phyloP scores from a whole-genome alignment of 2,888 invertebrate species.

The Phaedon cochleariae region DNA sequence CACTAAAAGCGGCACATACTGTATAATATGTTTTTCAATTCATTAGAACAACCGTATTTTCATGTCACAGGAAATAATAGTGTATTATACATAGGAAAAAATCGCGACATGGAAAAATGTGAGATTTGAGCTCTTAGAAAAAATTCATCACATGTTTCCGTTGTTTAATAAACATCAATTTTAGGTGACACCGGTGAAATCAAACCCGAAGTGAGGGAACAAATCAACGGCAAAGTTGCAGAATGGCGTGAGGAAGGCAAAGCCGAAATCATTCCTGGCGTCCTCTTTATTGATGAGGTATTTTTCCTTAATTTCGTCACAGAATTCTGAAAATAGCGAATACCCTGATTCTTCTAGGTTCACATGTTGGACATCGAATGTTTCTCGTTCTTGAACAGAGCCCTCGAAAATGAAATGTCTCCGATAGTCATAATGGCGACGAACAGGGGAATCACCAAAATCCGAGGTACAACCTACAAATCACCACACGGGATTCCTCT shows the following conservation, averaged over 20 bases:
- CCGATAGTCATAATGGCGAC: conserved; percentile 99
- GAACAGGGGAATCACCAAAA: conserved; percentile 93
- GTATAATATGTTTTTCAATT: too few species aligned
- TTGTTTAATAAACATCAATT: too few species aligned
- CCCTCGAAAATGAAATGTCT: conserved; percentile 95
- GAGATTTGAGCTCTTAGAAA: too few species aligned
- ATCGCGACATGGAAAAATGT: too few species aligned
- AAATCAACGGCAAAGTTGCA: conserved; percentile 92
- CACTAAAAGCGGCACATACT: too few species aligned
- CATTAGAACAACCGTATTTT: too few species aligned
- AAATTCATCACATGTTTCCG: too few species aligned
- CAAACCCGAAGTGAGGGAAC: conserved; percentile 95
- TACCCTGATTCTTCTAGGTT: conserved; percentile 66
- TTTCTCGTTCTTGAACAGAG: conserved; percentile 97
- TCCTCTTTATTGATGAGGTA: conserved; percentile 95
- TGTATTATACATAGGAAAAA: too few species aligned
- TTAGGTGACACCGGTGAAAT: conserved; percentile 98
- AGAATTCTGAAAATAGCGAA: too few species aligned
- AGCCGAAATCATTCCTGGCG: conserved; percentile 98
- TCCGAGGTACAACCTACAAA: conserved; percentile 82
- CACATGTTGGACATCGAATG: conserved; percentile 99
- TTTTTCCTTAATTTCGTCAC: too few species aligned
- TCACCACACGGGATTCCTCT: conserved; percentile 98
- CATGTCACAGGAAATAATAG: too few species aligned
- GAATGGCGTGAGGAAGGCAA: conserved; percentile 99